phyloP scores from a whole-genome alignment of 2,888 invertebrate genomes.

The Coremacera marginata region DNA sequence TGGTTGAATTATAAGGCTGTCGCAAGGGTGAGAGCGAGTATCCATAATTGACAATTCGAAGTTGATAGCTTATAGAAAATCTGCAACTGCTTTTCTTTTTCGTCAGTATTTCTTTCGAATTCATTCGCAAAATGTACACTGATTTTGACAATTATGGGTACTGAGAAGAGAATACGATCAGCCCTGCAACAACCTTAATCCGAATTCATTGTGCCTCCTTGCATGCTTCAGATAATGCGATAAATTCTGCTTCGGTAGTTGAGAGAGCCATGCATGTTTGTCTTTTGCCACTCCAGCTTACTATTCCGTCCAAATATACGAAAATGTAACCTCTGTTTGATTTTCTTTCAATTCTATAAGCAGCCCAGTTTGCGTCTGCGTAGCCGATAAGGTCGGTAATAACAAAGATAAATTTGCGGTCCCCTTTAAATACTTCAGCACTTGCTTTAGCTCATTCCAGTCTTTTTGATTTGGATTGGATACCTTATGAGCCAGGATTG shows the following conservation, averaged over 20 bases:
- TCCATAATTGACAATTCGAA: too few relatives aligned
- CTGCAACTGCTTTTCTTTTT: too few relatives aligned
- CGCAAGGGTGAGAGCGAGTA: too few relatives aligned
- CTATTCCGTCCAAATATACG: background rate
- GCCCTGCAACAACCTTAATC: too few relatives aligned
- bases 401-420: constrained; percentile 20
- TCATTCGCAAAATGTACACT: too few relatives aligned
- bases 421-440: constrained; percentile 51
- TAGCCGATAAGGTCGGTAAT: constrained; percentile 41
- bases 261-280: constrained; percentile 33
- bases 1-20: too few relatives aligned
- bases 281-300: constrained; percentile 26
- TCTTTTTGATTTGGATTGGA: constrained; percentile 49
- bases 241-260: constrained; percentile 34
- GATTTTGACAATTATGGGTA: too few relatives aligned
- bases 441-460: constrained; percentile 54
- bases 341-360: background rate
- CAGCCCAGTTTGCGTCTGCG: constrained; percentile 56
- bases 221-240: constrained; percentile 28
- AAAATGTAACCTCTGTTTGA: background rate
- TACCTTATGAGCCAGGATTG: constrained; percentile 50
- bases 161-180: too few relatives aligned
- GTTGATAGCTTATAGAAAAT: too few relatives aligned
- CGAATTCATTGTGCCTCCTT: constrained; percentile 32
- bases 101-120: too few relatives aligned